Conservation (phyloP, 2,888 invertebrate species). For the Troides helena region DNA sequence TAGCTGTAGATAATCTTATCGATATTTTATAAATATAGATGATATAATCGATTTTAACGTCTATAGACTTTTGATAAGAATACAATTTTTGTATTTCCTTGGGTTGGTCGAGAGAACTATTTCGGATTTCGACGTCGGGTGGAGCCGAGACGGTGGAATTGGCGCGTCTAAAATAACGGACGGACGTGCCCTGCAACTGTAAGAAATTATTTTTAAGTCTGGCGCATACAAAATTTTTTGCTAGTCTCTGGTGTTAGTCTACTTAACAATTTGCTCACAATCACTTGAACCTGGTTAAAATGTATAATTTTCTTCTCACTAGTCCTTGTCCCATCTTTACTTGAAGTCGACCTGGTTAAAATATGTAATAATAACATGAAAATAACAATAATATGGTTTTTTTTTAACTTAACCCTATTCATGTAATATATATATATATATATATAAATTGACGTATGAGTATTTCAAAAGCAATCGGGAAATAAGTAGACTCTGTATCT, state of each 20-base stretch:
- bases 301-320: neutral
- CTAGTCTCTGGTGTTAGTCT: neutral
- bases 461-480: too few species aligned
- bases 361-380: neutral
- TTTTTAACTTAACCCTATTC: neutral
- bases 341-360: neutral
- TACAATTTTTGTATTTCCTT: constrained; percentile 43
- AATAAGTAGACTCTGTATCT: too few species aligned
- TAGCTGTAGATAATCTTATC: neutral
- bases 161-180: constrained; percentile 67
- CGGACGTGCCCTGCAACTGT: constrained; percentile 68
- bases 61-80: constrained; percentile 26
- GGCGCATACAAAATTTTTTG: constrained; percentile 27
- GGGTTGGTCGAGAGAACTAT: constrained; percentile 42
- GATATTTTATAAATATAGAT: neutral
- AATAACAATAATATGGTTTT: neutral
- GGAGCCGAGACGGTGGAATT: constrained; percentile 59
- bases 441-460: too few species aligned
- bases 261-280: neutral
- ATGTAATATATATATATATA: too few species aligned
- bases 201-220: constrained; percentile 64
- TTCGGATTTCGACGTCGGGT: constrained; percentile 54
- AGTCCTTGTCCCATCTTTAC: too few species aligned
- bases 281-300: neutral
- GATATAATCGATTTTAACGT: neutral